Evolutionary conservation across 1,140 invertebrate genomes (phyloP).

Genomic region (Hetaerina americana): DNA sequence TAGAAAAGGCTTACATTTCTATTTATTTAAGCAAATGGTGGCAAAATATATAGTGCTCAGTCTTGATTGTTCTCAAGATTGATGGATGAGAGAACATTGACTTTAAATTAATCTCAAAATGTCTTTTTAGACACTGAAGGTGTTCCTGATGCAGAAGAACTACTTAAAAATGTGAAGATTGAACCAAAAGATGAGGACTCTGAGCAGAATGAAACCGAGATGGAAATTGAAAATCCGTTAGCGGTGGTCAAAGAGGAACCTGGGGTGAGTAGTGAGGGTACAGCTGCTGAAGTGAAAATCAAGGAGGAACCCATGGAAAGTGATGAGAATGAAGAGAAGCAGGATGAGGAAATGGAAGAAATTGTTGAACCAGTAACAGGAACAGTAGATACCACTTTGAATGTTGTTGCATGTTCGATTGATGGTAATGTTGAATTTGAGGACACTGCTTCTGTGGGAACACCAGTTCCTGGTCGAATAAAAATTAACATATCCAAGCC

Average conservation of each 20-base stretch:
- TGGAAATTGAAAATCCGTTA: constrained; percentile 22
- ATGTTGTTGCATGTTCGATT: constrained; percentile 47
- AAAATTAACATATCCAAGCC: constrained; percentile 70
- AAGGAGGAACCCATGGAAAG: constrained; percentile 26
- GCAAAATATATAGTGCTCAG: too few species aligned
- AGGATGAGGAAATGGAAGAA: constrained; percentile 23
- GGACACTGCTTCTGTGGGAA: constrained; percentile 31
- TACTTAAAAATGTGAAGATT: constrained; percentile 3
- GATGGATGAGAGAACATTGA: too few species aligned
- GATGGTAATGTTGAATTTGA: constrained; percentile 56
- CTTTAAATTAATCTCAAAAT: too few species aligned
- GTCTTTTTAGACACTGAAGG: not conserved
- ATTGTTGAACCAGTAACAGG: constrained; percentile 24
- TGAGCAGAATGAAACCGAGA: constrained; percentile 17
- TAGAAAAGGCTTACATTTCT: too few species aligned
- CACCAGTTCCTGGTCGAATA: constrained; percentile 43
- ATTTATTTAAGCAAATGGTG: too few species aligned
- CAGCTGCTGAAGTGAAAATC: constrained; percentile 17
- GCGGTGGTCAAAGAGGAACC: constrained; percentile 15
- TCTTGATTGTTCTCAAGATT: too few species aligned
- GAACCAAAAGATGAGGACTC: constrained; percentile 27
- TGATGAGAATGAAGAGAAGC: constrained; percentile 28
- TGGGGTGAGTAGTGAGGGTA: constrained; percentile 18
- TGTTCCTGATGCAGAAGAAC: not conserved
- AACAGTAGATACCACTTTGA: constrained; percentile 39